Evolutionary conservation across 2,888 invertebrate genomes (phyloP), one percentile per base, ranked within the genome.

Genomic region (Apeira syringaria): DNA sequence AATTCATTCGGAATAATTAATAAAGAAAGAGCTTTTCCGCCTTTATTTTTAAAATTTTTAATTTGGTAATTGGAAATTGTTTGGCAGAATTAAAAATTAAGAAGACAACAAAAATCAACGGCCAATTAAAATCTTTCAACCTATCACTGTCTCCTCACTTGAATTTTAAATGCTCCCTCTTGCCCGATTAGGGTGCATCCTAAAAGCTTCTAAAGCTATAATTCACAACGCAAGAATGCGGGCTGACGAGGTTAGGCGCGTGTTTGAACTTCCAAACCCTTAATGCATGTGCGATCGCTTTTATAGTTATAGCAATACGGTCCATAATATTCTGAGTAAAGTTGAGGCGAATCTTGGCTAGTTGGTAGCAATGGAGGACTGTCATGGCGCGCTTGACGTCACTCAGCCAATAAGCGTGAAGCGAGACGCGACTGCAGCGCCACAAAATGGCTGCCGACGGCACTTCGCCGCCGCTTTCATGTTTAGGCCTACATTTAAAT

Each of bases 371-470:
- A 84, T 85, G 86, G 86, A 73, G 73, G 80, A 77, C 77, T 76
- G 85, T 82, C 82, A 87, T 86, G 85, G 84, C 82, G 84, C 69
- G 75, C 61, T 76, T 86, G 88, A 88, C 87, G 88, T 87, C 87
- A 88, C 73, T 82, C 82, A 67, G 63, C 88, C 88, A 88, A 88
- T 88, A 80, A 83, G 84, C 81, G 76, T 65, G 60, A 55, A 62
- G 72, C 56, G 68, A 72, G 62, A 63, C 68, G 80, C 86, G 87
- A 87, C 75, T 66, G 74, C 74, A 86, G 87, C 88, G 88, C 86
- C 87, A 84, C 88, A 87, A 89, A 68, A 89, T 88, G 89, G 88
- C 89, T 71, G 84, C 85, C 86, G 82, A 61, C 82, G 80, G 80
- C 59, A 68, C 59, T 50, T 68, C 68, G 78, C 82, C 83, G 85